Evolutionary conservation across 2,113 vertebrate species (phyloP).

Genomic region (Uria aalge): DNA sequence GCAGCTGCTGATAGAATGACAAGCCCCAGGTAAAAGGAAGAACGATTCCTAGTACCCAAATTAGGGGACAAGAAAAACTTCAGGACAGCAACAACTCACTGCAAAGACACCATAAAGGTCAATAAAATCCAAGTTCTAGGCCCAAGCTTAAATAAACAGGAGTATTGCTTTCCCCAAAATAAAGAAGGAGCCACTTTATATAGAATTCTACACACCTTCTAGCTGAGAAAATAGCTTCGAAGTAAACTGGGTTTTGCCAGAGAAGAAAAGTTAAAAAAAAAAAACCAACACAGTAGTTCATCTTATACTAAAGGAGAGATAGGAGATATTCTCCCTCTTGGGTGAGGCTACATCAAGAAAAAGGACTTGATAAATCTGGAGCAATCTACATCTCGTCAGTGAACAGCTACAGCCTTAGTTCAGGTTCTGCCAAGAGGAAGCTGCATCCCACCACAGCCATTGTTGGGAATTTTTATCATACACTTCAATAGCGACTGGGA

Average conservation of each 20-base stretch:
- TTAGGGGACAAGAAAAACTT: not conserved
- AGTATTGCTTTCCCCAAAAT: not conserved
- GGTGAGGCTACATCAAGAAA: not conserved
- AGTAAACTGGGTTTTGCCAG: not conserved
- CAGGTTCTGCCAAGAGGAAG: not conserved
- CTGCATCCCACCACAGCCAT: not conserved
- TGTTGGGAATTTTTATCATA: not conserved
- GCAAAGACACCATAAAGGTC: not conserved
- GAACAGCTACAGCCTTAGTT: not conserved
- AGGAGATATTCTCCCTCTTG: not conserved
- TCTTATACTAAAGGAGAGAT: not conserved
- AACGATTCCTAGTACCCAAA: not conserved
- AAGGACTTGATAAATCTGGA: not conserved
- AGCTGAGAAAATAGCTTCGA: not conserved
- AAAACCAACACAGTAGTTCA: not conserved
- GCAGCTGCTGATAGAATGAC: not conserved
- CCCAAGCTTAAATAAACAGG: not conserved
- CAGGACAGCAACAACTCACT: not conserved
- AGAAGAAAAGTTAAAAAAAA: not conserved
- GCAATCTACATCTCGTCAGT: accelerated
- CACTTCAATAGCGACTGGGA: not conserved
- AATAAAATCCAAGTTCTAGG: not conserved
- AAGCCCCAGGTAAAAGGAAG: not conserved
- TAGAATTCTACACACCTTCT: not conserved
- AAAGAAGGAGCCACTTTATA: not conserved